A percentile compares a stretch with the other conserved stretches of the same genome.
Evolutionary conservation across 2,797 vertebrate species (phyloP).

Genomic region (Sphenodon punctatus): DNA sequence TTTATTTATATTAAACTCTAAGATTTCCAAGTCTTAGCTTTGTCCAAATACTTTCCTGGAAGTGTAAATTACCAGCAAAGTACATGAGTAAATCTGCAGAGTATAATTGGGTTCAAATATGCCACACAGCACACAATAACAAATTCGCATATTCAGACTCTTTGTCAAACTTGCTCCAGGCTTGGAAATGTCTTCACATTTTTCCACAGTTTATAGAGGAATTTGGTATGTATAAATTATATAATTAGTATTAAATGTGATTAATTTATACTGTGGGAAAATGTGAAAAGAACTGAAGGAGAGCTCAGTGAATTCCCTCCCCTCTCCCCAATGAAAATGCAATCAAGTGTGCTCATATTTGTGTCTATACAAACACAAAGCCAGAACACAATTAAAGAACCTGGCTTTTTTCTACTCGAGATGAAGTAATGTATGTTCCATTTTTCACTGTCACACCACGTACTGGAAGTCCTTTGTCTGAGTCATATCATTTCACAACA

Average conservation of each 20-base stretch:
- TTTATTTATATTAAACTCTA: constrained; percentile 59
- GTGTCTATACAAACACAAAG: constrained; percentile 39
- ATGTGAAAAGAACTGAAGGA: constrained; percentile 58
- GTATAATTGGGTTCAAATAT: constrained; percentile 41
- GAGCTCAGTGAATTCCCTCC: constrained; percentile 36
- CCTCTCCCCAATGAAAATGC: constrained; percentile 45
- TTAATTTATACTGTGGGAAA: constrained; percentile 72
- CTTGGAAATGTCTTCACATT: constrained; percentile 66
- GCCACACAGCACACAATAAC: constrained; percentile 66
- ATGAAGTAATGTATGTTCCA: constrained; percentile 45
- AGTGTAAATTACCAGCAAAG: constrained; percentile 60
- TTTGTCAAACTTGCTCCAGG: constrained; percentile 49
- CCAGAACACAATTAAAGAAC: constrained; percentile 52
- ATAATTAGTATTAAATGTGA: constrained; percentile 74
- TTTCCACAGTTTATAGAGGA: constrained; percentile 72
- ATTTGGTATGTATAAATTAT: constrained; percentile 65
- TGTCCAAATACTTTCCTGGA: constrained; percentile 46
- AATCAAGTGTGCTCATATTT: constrained; percentile 42
- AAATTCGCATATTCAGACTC: constrained; percentile 40
- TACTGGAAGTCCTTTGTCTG: constrained; percentile 50
- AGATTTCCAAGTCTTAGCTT: constrained; percentile 51
- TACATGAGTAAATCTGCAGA: constrained; percentile 59
- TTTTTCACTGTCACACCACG: constrained; percentile 61
- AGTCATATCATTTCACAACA: constrained; percentile 48
- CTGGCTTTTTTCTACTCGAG: constrained; percentile 50